Base-by-base conservation (phyloP, 2,797 vertebrate genomes). In the Sciurus carolinensis region DNA sequence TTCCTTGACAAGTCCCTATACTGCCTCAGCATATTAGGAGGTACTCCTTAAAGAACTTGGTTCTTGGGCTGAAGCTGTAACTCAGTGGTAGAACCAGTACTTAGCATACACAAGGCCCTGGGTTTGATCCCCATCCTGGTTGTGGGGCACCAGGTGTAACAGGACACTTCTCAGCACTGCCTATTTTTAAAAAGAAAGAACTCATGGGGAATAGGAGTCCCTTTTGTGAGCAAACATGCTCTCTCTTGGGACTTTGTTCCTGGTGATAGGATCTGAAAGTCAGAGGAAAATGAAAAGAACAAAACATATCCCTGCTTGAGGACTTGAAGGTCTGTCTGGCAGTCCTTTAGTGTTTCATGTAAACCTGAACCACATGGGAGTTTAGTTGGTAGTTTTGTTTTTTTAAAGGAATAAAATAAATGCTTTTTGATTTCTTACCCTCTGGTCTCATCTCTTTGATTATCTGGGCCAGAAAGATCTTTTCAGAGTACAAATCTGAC, bases 311-410 rank as follows among this genome's bases (percentile, higher is more conserved):
- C 7, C 39, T 80, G 17, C 44, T 81, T 69, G 44, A 66, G 64
- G 36, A 9, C 54, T 69, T 90, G 7, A 92, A 54, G 24, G 18
- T 69, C 42, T 52, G 33, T 13, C 62, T 86, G 39, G 17, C 54
- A 94, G 1, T 73, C 44, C 44, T 86, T 86, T 80, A 57, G 18
- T 73, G 57, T 94, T 94, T 76, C 28, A 30, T 90, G 3, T 79
- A 59, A 92, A 52, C 71, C 66, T 88, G 64, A 90, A 75, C 54
- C 75, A 42, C 76, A n/a, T 91, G 50, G n/a, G 26, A 91, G 36
- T 83, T 90, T 75, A 84, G 42, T 75, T 79, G 42, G 30, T 83
- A 33, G 13, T 47, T 75, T 83, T 62, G 13, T 67, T 83, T 62
- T 5, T 39, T 62, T 75, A 39, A 95, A 47, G 28, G 54, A 3